Base-by-base conservation (phyloP, 2,797 vertebrate species). In the Pseudochaenichthys georgianus region DNA sequence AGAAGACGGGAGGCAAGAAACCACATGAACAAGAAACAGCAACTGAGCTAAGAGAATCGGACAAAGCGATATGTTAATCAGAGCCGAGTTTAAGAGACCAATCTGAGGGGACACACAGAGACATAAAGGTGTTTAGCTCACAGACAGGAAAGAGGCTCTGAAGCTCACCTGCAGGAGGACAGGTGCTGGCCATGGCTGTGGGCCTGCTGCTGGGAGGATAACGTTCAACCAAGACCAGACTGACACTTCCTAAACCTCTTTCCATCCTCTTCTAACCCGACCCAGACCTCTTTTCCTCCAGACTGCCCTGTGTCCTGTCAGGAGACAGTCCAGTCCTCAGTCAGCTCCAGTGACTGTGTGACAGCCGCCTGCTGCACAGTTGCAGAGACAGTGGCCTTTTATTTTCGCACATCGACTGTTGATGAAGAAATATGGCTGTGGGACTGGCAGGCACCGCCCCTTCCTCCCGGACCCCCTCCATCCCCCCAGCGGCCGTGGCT, bases 361-460 rank as follows among this genome's bases (percentile, higher is more conserved):
- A 58, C 75, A 38, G 55, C 50, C 41, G 21, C 58, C 63, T 6
- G 19, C 62, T n/a, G 65, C 59, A 13, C 41, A 60, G 31, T 55
- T 55, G 45, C 48, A 70, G 62, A 50, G 61, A 53, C 82, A 42
- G 67, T 17, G 0, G 72, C 60, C 70, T 69, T 80, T 59, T 23
- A 53, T 47, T 48, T 38, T 31, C 17, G 4, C 71, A 63, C 21
- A 52, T 97, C 96, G 95, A 95, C 94, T 94, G 88, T 91, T 94
- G 93, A 95, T 16, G 75, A 92, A 89, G 91, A 90, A 95, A 77
- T 78, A 98, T 98, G 97, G 96, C 96, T 94, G 95, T 93, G 92
- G 95, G 95, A 94, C 95, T 95, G 96, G 92, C 93, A 89, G 93
- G 94, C 65, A 80, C 86, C 88, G 83, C 87, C 83, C 78, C 83